Conservation (phyloP, 2,888 invertebrate genomes). For the Melinaea menophilus region DNA sequence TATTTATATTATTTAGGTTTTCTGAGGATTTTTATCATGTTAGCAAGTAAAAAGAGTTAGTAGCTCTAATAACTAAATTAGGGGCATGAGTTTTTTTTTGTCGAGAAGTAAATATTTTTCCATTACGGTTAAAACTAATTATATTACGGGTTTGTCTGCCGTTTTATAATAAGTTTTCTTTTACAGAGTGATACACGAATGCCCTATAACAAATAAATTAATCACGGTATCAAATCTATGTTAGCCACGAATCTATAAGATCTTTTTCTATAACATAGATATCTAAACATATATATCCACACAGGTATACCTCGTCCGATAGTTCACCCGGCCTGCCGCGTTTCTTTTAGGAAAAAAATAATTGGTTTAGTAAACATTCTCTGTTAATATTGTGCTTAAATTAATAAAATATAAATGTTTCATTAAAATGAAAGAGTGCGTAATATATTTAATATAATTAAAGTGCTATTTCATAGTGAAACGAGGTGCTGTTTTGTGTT, state of each 20-base stretch:
- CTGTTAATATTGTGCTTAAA: slow-evolving; percentile 64
- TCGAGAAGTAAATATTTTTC: slow-evolving; percentile 12
- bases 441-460: slow-evolving; percentile 17
- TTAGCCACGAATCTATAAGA: slow-evolving; percentile 70
- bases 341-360: slow-evolving; percentile 80
- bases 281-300: slow-evolving; percentile 73
- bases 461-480: neutral
- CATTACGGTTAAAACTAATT: slow-evolving; percentile 31
- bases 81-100: slow-evolving; percentile 10
- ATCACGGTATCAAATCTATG: slow-evolving; percentile 67
- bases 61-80: slow-evolving; percentile 36
- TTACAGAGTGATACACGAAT: slow-evolving; percentile 16
- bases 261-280: slow-evolving; percentile 62
- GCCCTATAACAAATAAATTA: slow-evolving; percentile 47
- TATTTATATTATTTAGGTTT: slow-evolving; percentile 12
- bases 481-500: slow-evolving; percentile 9
- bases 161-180: slow-evolving; percentile 33
- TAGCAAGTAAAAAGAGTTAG: slow-evolving; percentile 55
- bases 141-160: slow-evolving; percentile 25
- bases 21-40: slow-evolving; percentile 26
- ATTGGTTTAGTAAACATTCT: slow-evolving; percentile 71
- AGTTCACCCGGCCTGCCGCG: slow-evolving; percentile 89
- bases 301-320: slow-evolving; percentile 82
- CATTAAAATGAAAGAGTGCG: slow-evolving; percentile 23
- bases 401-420: slow-evolving; percentile 37